Base-by-base conservation (phyloP, 1,140 invertebrate species). In the Drosophila takahashii region DNA sequence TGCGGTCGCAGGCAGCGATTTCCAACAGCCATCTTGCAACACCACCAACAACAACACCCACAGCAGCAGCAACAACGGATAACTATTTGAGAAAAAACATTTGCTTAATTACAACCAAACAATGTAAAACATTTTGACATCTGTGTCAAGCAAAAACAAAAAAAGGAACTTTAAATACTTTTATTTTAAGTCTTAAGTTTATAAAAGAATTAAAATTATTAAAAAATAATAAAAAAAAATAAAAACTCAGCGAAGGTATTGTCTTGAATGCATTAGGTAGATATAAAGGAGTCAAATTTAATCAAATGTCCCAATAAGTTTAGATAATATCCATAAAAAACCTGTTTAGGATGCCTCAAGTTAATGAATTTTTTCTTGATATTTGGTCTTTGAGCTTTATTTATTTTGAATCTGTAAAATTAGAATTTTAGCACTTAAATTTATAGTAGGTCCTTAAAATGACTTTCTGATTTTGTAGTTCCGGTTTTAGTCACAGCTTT, bases 111-210 rank as follows among this genome's bases (percentile, higher is more conserved):
- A 84, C 74, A 91, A 77, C 71, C 77, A 77, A 81, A 86, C 57
- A 86, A 91, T 90, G 85, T 90, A 81, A 90, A 91, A 91, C 85
- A 91, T 91, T 91, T 91, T 90, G 86, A 70, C 85, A 86, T 86
- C 81, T 90, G 83, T 87, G 83, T 90, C 86, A 75, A 90, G 77
- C 85, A 90, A 89, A 90, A 86, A 81, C 66, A 81, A 77, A 70
- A 81, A 64, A 78, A 78, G 44, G 59, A 86, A 81, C 77, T 89
- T 87, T 84, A 89, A 90, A 90, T 90, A 90, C 72, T 90, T 91
- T 91, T 90, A 91, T 91, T 91, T 91, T 91, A 91, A 91, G 90
- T 80, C 90, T 91, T 91, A 91, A 91, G 90, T 91, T 91, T 91
- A 91, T 91, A 91, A 91, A 91, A 90, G 89, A 91, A 91, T 91